Conservation (phyloP, 2,888 invertebrate genomes). For the Patella pellucida region DNA sequence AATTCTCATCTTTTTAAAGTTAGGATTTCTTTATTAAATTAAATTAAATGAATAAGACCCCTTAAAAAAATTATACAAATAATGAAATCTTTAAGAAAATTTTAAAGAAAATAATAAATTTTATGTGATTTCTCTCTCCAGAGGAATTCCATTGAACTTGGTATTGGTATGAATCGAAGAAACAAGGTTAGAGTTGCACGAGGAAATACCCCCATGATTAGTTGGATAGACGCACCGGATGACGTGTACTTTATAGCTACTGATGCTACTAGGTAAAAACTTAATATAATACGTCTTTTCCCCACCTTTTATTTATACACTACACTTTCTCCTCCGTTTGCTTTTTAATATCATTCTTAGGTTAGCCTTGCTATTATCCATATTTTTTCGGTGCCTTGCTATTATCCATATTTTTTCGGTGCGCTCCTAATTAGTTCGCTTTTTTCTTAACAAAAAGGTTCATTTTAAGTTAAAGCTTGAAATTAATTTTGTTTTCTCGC, state of each 20-base stretch:
- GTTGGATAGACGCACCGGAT: constrained; percentile 98
- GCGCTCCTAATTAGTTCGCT: too few relatives aligned
- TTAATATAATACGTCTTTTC: constrained; percentile 16
- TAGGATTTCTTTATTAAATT: too few relatives aligned
- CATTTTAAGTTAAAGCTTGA: too few relatives aligned
- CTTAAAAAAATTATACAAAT: too few relatives aligned
- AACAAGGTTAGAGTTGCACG: constrained; percentile 70
- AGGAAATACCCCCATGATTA: constrained; percentile 88
- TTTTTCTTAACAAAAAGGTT: too few relatives aligned
- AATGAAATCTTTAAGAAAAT: not conserved
- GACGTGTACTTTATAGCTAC: constrained; percentile 96
- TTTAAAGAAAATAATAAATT: not conserved
- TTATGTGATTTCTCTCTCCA: constrained; percentile 34
- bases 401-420: not conserved
- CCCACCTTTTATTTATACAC: not conserved
- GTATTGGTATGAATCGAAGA: constrained; percentile 55
- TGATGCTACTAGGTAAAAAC: constrained; percentile 86
- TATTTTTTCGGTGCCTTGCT: not conserved
- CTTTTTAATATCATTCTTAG: not conserved
- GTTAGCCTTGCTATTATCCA: not conserved
- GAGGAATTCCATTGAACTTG: constrained; percentile 56
- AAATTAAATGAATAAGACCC: too few relatives aligned
- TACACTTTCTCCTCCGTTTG: not conserved
- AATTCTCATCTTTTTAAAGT: too few relatives aligned
- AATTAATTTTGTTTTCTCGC: too few relatives aligned